phyloP scores from a whole-genome alignment of 2,888 invertebrate genomes.

The Thymelicus sylvestris region DNA sequence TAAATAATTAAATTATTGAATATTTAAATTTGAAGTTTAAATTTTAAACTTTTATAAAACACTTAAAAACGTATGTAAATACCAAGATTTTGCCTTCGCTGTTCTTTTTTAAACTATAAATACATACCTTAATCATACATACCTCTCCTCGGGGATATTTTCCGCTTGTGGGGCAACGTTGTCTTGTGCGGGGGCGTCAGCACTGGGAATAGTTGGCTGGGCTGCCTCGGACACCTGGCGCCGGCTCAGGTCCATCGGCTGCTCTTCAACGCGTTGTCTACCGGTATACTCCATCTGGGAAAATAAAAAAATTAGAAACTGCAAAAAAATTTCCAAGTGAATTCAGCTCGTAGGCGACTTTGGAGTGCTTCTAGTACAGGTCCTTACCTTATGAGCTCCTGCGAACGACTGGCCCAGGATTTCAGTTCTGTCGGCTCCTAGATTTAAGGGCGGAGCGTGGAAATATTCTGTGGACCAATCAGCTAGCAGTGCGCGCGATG shows the following conservation, averaged over 20 bases:
- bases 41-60: too few species aligned
- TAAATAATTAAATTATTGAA: too few species aligned
- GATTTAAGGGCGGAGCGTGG: constrained; percentile 10
- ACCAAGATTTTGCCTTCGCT: too few species aligned
- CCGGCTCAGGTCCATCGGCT: neutral
- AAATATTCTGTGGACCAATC: constrained; percentile 10
- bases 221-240: neutral
- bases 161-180: neutral
- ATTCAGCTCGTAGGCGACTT: constrained; percentile 17
- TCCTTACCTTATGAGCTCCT: constrained; percentile 15
- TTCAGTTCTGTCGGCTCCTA: neutral
- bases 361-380: neutral
- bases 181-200: neutral
- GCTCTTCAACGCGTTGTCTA: neutral
- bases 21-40: too few species aligned
- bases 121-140: neutral
- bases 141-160: neutral
- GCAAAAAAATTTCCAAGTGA: neutral
- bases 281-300: constrained; percentile 5
- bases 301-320: neutral
- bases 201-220: neutral
- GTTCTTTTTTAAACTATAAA: too few species aligned
- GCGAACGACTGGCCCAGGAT: constrained; percentile 2
- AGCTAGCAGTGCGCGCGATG: constrained; percentile 12
- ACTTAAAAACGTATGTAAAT: too few species aligned